Evolutionary conservation across 2,113 vertebrate genomes (phyloP).

Genomic region (Phycodurus eques): DNA sequence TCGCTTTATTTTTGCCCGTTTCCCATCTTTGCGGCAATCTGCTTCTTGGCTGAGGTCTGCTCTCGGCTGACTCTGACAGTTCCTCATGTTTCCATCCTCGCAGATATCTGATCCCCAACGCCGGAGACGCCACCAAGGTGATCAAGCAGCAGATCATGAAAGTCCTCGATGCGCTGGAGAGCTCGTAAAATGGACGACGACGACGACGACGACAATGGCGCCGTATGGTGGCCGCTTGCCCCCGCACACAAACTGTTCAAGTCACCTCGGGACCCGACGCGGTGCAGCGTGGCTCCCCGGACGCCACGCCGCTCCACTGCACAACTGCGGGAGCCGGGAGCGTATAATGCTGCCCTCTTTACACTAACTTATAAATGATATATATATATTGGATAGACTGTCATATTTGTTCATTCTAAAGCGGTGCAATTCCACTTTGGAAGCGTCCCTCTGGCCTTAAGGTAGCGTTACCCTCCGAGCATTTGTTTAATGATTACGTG

Average conservation of each 20-base stretch:
- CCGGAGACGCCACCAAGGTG: constrained; percentile 96
- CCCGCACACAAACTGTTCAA: constrained; percentile 36
- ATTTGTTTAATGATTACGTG: constrained; percentile 5
- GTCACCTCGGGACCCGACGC: constrained; percentile 39
- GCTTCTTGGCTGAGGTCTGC: too few relatives aligned
- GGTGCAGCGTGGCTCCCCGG: constrained; percentile 40
- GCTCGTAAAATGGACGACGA: constrained; percentile 71
- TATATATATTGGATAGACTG: constrained; percentile 25
- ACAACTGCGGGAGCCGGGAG: constrained; percentile 38
- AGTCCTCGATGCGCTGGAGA: constrained; percentile 96
- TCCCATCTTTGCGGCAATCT: too few relatives aligned
- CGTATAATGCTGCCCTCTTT: constrained; percentile 34
- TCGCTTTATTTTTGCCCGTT: too few relatives aligned
- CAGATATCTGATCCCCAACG: constrained; percentile 97
- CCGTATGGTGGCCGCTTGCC: constrained; percentile 16
- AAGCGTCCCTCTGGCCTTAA: constrained; percentile 50
- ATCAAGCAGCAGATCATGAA: constrained; percentile 99
- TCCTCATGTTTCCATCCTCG: background rate
- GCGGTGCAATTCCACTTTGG: constrained; percentile 29
- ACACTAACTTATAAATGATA: constrained; percentile 30
- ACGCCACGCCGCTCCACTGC: constrained; percentile 33
- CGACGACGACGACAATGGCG: constrained; percentile 2
- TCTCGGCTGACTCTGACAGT: background rate
- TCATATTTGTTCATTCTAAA: constrained; percentile 23
- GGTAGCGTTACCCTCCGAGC: constrained; percentile 37